Conservation (phyloP, 2,888 invertebrate species). For the Galerucella calmariensis region DNA sequence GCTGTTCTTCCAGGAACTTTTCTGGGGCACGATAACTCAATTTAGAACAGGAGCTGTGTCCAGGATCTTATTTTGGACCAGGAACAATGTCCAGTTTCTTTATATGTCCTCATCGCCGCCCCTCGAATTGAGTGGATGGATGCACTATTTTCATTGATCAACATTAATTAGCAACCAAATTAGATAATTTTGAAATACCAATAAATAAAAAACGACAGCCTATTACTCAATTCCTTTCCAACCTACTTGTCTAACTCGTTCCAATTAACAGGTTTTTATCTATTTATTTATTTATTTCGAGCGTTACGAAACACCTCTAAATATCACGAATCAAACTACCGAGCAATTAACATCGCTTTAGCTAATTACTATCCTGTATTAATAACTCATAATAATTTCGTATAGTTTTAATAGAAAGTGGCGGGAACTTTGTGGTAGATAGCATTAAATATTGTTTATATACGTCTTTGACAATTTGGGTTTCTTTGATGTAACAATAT, state of each 20-base stretch:
- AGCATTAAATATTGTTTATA: slow-evolving; percentile 45
- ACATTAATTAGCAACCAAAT: no score
- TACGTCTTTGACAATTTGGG: slow-evolving; percentile 45
- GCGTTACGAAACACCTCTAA: slow-evolving; percentile 18
- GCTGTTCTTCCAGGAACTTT: no score
- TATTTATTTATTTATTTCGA: neutral
- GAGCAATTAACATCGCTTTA: slow-evolving; percentile 36
- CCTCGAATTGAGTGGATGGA: no score
- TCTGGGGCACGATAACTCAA: no score
- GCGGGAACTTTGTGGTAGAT: slow-evolving; percentile 37
- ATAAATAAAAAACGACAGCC: neutral
- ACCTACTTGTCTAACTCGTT: neutral
- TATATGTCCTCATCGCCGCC: no score
- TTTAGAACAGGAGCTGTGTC: no score
- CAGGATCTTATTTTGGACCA: no score
- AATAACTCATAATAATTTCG: slow-evolving; percentile 43
- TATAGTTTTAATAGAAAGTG: slow-evolving; percentile 37
- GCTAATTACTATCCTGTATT: slow-evolving; percentile 40
- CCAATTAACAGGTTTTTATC: slow-evolving; percentile 8
- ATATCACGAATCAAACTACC: slow-evolving; percentile 27
- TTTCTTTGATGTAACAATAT: slow-evolving; percentile 48
- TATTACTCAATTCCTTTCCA: slow-evolving; percentile 1
- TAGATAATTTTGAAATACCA: neutral
- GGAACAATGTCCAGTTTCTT: no score
- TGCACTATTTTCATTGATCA: no score